Conservation (phyloP, 2,888 invertebrate species). For the Drosophila hamatofila region DNA sequence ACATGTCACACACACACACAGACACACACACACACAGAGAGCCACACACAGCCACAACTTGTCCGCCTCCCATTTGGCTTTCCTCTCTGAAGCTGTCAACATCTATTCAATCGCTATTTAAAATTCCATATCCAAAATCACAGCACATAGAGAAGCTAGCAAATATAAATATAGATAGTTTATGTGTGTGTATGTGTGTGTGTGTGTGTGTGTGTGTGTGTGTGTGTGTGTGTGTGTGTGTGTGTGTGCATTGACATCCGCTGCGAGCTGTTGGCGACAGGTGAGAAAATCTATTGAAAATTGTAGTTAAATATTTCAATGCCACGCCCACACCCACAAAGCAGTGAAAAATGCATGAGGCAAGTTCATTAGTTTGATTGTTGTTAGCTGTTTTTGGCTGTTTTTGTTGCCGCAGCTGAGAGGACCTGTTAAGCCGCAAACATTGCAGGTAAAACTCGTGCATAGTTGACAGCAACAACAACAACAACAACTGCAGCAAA, state of each 20-base stretch:
- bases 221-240: conserved; percentile 4
- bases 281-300: conserved; percentile 42
- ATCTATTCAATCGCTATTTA: conserved; percentile 42
- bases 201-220: conserved; percentile 1
- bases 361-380: conserved; percentile 64
- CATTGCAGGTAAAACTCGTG: conserved; percentile 31
- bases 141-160: conserved; percentile 13
- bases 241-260: conserved; percentile 29
- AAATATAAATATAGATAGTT: conserved; percentile 32
- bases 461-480: conserved; percentile 56
- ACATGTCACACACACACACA: background rate
- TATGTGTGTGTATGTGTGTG: background rate
- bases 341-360: conserved; percentile 23
- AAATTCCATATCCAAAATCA: conserved; percentile 57
- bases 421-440: conserved; percentile 47
- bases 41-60: background rate
- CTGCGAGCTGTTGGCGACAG: conserved; percentile 47
- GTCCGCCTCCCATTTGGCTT: background rate
- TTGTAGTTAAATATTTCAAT: conserved; percentile 58
- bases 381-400: conserved; percentile 17
- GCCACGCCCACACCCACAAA: conserved; percentile 15
- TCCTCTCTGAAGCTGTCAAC: conserved; percentile 35
- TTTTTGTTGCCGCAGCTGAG: conserved; percentile 1
- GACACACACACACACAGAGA: background rate
- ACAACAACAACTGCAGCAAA: conserved; percentile 8